Base-by-base conservation (phyloP, 1,140 invertebrate genomes). In the Linepithema humile region DNA sequence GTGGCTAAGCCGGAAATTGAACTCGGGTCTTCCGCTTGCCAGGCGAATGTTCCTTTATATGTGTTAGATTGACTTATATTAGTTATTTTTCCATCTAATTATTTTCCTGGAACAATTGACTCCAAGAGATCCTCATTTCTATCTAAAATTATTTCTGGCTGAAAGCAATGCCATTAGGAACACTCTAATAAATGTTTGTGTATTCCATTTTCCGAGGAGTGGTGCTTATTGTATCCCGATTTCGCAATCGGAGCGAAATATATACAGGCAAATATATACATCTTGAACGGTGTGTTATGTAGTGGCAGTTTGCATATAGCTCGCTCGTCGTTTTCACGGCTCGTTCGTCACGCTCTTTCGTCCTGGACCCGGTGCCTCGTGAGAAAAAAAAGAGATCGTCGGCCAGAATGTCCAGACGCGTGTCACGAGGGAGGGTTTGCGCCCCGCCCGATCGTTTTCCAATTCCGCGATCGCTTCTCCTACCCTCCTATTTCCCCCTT, bases 321-420 rank as follows among this genome's bases (percentile, higher is more conserved):
- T 90, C 35, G 89, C 88, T 91, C 84, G 88, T 62, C 88, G 80
- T 91, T 94, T 94, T 93, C 92, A 94, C 89, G 93, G 89, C 40
- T 88, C 60, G 84, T 94, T 92, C 86, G 91, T 90, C 83, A 92
- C 88, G 92, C 69, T 64, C 32, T 90, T 89, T 82, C 83, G 86
- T 84, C 86, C 64, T 83, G 83, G 73, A 62, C 75, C 75, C 70
- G 84, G 23, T 50, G 65, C 40, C 57, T 62, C 91, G 91, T 93
- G 93, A 94, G 92, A 93, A 93, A 94, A 93, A 92, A 93, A 90
- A 88, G n/a, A 40, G 32, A 15, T 57, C 60, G 77, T 26, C 74
- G 85, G 90, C 91, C 40, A 75, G 89, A 93, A 91, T 90, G 83
- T 88, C 82, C 73, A 48, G 83, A 78, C 83, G 62, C 85, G 84